phyloP scores from a whole-genome alignment of 2,888 invertebrate genomes.

The Microdon myrmicae region DNA sequence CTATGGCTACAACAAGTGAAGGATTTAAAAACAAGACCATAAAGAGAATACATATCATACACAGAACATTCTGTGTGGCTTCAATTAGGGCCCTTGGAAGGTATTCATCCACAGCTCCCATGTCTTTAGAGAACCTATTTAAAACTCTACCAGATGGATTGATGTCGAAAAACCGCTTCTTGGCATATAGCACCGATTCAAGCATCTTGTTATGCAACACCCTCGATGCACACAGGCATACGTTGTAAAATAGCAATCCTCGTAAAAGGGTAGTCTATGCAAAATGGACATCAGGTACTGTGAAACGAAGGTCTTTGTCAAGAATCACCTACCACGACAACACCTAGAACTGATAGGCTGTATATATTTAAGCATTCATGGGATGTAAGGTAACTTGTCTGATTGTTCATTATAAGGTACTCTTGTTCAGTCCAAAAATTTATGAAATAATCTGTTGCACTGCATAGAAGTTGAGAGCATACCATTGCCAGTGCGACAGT shows the following conservation, averaged over 20 bases:
- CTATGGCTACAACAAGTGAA: slow-evolving; percentile 72
- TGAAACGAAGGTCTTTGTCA: neutral
- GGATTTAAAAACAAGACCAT: slow-evolving; percentile 69
- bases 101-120: slow-evolving; percentile 73
- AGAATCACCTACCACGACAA: slow-evolving; percentile 60
- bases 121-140: slow-evolving; percentile 81
- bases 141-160: slow-evolving; percentile 75
- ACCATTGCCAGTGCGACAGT: slow-evolving; percentile 68
- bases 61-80: slow-evolving; percentile 67
- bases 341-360: slow-evolving; percentile 61
- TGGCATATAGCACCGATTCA: slow-evolving; percentile 75
- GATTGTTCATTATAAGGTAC: slow-evolving; percentile 58
- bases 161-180: slow-evolving; percentile 82
- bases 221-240: slow-evolving; percentile 80
- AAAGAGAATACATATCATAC: slow-evolving; percentile 80
- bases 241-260: slow-evolving; percentile 76
- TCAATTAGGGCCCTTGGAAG: slow-evolving; percentile 70
- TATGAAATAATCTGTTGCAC: slow-evolving; percentile 72
- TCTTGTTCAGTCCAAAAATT: slow-evolving; percentile 70
- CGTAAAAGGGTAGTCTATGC: slow-evolving; percentile 69
- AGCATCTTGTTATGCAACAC: slow-evolving; percentile 84
- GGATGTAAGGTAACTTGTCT: slow-evolving; percentile 59
- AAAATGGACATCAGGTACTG: neutral
- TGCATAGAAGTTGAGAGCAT: slow-evolving; percentile 70
- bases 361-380: slow-evolving; percentile 64